Conservation (phyloP, 2,797 vertebrate species). For the Bovichtus variegatus region DNA sequence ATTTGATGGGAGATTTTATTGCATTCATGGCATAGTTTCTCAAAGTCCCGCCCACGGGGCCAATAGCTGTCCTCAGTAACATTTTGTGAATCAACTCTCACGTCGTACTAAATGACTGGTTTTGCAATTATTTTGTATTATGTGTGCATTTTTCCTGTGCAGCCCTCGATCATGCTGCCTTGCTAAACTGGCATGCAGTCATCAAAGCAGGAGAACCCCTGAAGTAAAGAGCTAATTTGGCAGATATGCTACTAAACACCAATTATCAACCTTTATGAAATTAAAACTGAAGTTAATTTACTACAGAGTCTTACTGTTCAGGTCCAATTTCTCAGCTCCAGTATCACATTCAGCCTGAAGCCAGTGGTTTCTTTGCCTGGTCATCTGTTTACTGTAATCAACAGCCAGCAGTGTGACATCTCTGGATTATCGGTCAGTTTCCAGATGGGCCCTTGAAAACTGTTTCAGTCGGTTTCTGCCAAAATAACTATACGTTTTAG, state of each 20-base stretch:
- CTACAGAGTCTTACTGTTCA: not conserved
- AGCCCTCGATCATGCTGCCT: not conserved
- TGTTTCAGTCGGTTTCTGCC: conserved; percentile 1
- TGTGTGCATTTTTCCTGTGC: not conserved
- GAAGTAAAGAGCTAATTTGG: not conserved
- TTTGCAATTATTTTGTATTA: not conserved
- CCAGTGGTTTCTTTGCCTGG: conserved; percentile 24
- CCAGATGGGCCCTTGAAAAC: conserved; percentile 7
- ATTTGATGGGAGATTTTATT: conserved; percentile 7
- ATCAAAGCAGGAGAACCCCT: not conserved
- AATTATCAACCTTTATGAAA: not conserved
- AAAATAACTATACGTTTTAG: conserved; percentile 12
- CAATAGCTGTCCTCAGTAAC: not conserved
- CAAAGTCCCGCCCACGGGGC: not conserved
- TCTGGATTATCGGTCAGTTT: conserved; percentile 15
- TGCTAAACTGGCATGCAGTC: not conserved
- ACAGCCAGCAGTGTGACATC: conserved; percentile 17
- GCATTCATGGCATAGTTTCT: not conserved
- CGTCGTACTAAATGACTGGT: not conserved
- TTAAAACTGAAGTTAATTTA: conserved; percentile 13
- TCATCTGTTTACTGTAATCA: conserved; percentile 24
- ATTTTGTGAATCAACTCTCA: not conserved
- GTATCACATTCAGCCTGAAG: conserved; percentile 22
- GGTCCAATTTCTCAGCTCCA: conserved; percentile 5
- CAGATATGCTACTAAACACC: not conserved